These are phyloP conservation scores for Mobula hypostoma DNA, from an alignment of 2,113 vertebrate species.

Conservation along the genomic window DNA sequence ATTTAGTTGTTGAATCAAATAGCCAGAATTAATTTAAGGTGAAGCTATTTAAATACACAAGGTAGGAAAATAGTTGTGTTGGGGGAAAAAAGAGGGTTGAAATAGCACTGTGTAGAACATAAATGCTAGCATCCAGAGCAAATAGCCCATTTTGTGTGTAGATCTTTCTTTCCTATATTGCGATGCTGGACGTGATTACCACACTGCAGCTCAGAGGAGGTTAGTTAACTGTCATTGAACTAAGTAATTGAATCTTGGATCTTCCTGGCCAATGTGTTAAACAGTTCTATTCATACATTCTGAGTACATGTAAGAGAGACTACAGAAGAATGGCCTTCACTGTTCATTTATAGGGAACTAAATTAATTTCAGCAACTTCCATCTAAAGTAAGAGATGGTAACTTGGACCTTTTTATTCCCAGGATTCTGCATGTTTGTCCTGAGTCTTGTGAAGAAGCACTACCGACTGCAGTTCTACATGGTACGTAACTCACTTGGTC, in stretches of 20 bases:
- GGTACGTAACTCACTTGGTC: conserved; percentile 60
- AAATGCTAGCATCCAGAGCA: not conserved
- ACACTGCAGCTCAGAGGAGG: not conserved
- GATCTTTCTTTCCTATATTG: no score
- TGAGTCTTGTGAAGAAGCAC: conserved; percentile 97
- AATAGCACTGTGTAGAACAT: not conserved
- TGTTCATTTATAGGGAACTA: not conserved
- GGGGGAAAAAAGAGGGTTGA: not conserved
- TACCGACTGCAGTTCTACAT: conserved; percentile 98
- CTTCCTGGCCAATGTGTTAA: not conserved
- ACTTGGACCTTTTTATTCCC: conserved; percentile 39
- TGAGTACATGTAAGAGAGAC: not conserved
- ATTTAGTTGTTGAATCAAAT: not conserved
- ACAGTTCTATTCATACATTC: not conserved
- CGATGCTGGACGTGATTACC: not conserved
- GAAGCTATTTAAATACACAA: not conserved
- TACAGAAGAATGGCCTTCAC: not conserved
- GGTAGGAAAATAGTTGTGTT: not conserved
- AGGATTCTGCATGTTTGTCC: conserved; percentile 98
- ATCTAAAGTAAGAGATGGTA: not conserved
- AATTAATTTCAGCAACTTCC: not conserved
- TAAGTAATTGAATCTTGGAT: not conserved
- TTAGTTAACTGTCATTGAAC: not conserved
- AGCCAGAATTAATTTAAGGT: not conserved
- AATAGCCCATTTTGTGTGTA: not conserved